phyloP scores from a whole-genome alignment of 1,140 invertebrate genomes.

The Drosophila suzukii region DNA sequence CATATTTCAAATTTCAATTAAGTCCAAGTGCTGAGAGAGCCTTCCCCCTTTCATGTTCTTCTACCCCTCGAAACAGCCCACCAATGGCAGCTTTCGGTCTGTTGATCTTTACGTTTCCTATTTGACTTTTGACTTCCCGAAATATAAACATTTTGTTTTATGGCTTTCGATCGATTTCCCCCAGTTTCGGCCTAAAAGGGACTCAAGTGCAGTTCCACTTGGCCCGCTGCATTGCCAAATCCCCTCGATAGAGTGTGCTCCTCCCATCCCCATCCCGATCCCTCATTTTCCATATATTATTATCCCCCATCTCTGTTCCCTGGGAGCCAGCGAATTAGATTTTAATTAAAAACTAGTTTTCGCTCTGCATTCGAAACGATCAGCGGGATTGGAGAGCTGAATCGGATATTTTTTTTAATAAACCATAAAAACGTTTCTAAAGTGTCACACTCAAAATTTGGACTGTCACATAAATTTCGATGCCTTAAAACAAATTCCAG shows the following conservation, averaged over 20 bases:
- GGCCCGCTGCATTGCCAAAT: slow-evolving; percentile 56
- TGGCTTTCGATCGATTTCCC: slow-evolving; percentile 66
- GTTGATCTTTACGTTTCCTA: slow-evolving; percentile 64
- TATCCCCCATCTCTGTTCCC: slow-evolving; percentile 3
- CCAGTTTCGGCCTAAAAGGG: slow-evolving; percentile 52
- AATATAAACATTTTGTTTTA: slow-evolving; percentile 80
- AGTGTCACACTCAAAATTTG: slow-evolving; percentile 75
- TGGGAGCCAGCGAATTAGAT: slow-evolving; percentile 23
- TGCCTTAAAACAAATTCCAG: slow-evolving; percentile 57
- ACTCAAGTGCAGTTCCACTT: slow-evolving; percentile 75
- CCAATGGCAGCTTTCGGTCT: slow-evolving; percentile 60
- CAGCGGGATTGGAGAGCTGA: slow-evolving; percentile 8
- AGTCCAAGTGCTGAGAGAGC: slow-evolving; percentile 82
- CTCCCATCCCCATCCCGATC: neutral
- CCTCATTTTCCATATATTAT: neutral
- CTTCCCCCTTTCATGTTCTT: slow-evolving; percentile 3
- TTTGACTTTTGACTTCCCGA: slow-evolving; percentile 80
- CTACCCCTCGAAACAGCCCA: slow-evolving; percentile 4
- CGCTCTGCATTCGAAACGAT: slow-evolving; percentile 48
- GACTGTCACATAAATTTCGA: slow-evolving; percentile 70
- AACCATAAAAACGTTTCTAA: slow-evolving; percentile 68
- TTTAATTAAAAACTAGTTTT: slow-evolving; percentile 68
- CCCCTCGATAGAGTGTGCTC: neutral
- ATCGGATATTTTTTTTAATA: slow-evolving; percentile 62
- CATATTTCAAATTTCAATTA: slow-evolving; percentile 84